Base-by-base conservation (phyloP, 1,140 invertebrate species). In the Lycorma delicatula region DNA sequence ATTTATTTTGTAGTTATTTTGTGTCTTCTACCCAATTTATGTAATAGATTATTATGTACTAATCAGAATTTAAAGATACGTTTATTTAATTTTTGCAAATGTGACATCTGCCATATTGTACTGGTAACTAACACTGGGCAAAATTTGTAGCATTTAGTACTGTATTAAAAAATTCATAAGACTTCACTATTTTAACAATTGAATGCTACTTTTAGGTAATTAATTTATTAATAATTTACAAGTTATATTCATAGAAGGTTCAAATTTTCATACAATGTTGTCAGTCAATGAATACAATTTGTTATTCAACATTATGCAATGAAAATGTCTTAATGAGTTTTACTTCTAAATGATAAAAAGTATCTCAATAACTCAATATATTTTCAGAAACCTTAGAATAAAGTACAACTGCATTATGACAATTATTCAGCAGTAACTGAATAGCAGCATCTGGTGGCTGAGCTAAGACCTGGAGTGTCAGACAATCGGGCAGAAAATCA, bases 311-410 rank as follows among this genome's bases (percentile, higher is more conserved):
- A 18, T 44, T 44, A 44, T 44, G 3, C 3, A 5, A 44, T 38
- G 20, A 38, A 2, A 3, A 38, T 3, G 2, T 3, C 7, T 9
- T n/a, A 34, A 34, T 34, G n/a, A 34, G 31, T 34, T 34, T 9
- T 34, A n/a, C n/a, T n/a, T n/a, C n/a, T 34, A 34, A 34, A 9
- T 9, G 31, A 34, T 9, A 9, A 34, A 34, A 34, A 1, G 16
- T 22, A 20, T 44, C 3, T 13, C 41, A 4, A 44, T 44, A 7
- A 16, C 3, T 20, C 36, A 11, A 41, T 7, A 41, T 23, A 7
- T 31, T 16, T n/a, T n/a, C n/a, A 68, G 52, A 64, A 71, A 81
- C 80, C 71, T 80, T 79, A 3, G 75, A 75, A 65, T 77, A 81
- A 27, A 77, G 74, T 20, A 79, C 58, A n/a, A 79, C 58, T 61